Base-by-base conservation (phyloP, 2,888 invertebrate genomes). In the Yponomeuta sedellus region DNA sequence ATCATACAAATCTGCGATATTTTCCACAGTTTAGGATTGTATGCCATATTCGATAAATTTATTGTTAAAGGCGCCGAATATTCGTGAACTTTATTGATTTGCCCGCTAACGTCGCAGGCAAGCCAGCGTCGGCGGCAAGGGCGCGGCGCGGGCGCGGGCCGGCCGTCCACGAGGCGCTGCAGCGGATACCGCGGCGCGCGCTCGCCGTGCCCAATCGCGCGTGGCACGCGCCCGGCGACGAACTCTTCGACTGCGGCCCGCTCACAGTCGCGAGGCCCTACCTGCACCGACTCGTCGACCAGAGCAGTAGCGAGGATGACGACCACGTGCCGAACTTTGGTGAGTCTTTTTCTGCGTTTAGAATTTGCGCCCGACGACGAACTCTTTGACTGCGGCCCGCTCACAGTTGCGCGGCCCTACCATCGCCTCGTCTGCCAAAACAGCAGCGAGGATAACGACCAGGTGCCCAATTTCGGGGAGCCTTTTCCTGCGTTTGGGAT, bases 121-220 rank as follows among this genome's bases (percentile, higher is more conserved):
- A 63, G 63, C 20, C 63, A n/a, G 28, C 66, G 12, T 64, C 77
- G 25, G 77, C 81, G 68, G 67, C 83, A 5, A 89, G 86, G 71
- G 71, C 80, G 11, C 81, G 84, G 1, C 82, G 85, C 10, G 92
- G 92, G 8, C 78, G 92, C 0, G 92, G 92, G 12, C 92, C 92
- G 0, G 86, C 92, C 11, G 81, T 92, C 34, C 93, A 93, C 71
- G 93, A 93, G 76, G 91, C 92, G 0, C 74, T 93, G 66, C 93
- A 93, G 74, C 92, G 93, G 92, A 93, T 93, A 92, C 84, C 90
- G 66, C 70, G 76, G 10, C 80, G 77, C 11, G 88, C 83, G 1
- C 67, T 86, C 40, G 81, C 87, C 0, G 68, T 85, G 52, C 79
- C 85, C 1, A 85, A 82, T 63, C 72, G 75, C 25, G 68, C 78